Percentiles rank a stretch among this genome's conserved stretches.
Conservation (phyloP, 2,888 invertebrate genomes). For the Scelioninae gen. 1 region DNA sequence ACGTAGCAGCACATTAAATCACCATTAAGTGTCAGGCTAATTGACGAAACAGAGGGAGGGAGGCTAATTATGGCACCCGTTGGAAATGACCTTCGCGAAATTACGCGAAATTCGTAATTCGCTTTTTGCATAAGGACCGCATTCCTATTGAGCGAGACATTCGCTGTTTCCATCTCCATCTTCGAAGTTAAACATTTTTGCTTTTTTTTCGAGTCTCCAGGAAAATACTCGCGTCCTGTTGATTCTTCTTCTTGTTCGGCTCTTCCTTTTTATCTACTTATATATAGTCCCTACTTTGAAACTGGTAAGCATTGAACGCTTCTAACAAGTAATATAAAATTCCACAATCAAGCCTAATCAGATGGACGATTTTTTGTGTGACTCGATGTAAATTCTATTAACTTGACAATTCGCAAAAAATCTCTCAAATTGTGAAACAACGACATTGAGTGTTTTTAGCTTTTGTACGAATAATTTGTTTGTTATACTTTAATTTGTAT, state of each 20-base stretch:
- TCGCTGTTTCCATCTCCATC: constrained; percentile 50
- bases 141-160: constrained; percentile 69
- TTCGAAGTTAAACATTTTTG: constrained; percentile 62
- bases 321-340: constrained; percentile 38
- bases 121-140: constrained; percentile 68
- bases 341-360: constrained; percentile 48
- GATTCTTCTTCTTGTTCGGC: constrained; percentile 62
- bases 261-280: constrained; percentile 48
- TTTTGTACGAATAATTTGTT: neutral
- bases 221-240: constrained; percentile 64
- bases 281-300: constrained; percentile 43
- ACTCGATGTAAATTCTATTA: constrained; percentile 26
- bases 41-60: constrained; percentile 76
- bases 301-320: constrained; percentile 30
- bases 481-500: neutral
- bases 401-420: constrained; percentile 1
- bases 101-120: constrained; percentile 72
- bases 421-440: neutral
- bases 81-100: constrained; percentile 64
- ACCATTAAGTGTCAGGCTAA: constrained; percentile 77
- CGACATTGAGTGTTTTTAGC: neutral
- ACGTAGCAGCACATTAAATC: constrained; percentile 74
- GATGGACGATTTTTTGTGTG: constrained; percentile 27
- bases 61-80: constrained; percentile 72
- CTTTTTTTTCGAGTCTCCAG: constrained; percentile 50